Base-by-base conservation (phyloP, 2,113 vertebrate genomes). In the Oxygymnocypris stewartii region DNA sequence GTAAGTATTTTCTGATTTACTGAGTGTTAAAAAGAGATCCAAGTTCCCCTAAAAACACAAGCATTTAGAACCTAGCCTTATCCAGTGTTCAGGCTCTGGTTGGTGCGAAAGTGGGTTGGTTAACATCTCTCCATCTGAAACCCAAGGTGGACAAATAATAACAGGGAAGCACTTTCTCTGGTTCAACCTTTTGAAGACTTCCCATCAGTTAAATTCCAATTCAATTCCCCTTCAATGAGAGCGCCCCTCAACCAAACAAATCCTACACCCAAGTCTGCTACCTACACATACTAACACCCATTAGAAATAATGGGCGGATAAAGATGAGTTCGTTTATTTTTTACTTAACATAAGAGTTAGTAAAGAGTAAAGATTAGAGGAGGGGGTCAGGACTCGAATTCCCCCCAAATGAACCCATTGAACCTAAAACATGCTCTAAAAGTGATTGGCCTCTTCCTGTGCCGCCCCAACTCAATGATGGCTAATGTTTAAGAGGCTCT, bases 381-480 rank as follows among this genome's bases (percentile, higher is more conserved):
- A 37, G 44, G 85, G 47, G 79, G 25, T 0, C 25, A 54, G 69
- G 35, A 83, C 82, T 84, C 75, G 11, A 71, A 86, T 78, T 77
- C 81, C 79, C 87, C 76, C 69, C 44, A 59, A 84, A 74, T 84
- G 84, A 90, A 90, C 89, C 82, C 47, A 3, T 11, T 86, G 89
- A 90, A 82, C 88, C 84, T 31, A 59, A 57, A 57, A 28, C 63
- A 65, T 7, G 31, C 77, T 82, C 73, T 82, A 40, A 63, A 61
- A 85, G 84, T 81, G 86, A 89, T 87, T 89, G 78, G 79, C 74
- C 84, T 84, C 86, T 89, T 88, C 84, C 89, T 88, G 86, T 81
- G 84, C 74, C 31, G 76, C 84, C 54, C 42, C 42, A 23, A 86
- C 80, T 86, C 84, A 90, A 79, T 84, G 59, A 84, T 37, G 28